Evolutionary conservation across 2,113 vertebrate species (phyloP), one percentile per base, ranked within the genome.

Genomic region (Chionomys nivalis): DNA sequence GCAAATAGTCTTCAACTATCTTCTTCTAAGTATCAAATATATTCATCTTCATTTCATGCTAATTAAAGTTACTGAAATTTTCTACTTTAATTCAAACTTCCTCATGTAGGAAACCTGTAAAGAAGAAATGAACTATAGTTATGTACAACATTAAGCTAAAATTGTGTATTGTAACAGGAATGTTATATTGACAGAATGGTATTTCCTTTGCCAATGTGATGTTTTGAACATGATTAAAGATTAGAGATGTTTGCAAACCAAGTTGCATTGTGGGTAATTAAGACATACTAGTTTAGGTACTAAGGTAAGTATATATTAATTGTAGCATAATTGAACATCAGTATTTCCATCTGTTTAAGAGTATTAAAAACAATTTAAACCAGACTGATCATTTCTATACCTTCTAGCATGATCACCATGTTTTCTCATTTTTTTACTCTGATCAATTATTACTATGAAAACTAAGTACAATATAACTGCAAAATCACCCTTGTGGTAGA

Each of bases 21-120:
- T 90, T 5, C 21, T 52, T 23, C 70, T 88, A 49, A 89, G 88
- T 73, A 88, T 47, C 0, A 8, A 73, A 58, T 49, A 5, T 0
- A 94, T 1, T 76, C 89, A 95, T 68, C 65, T 96, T 44, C 49
- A 78, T 95, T 94, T 93, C 9, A 39, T 75, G 73, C 12, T 55
- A 65, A 91, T 12, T 1, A 7, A 87, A 90, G 5, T 88, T 93
- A 94, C 39, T 47, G 47, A n/a, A 90, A 90, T 82, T 88, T 92
- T 90, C 12, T 94, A 92, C 90, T 66, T 93, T 87, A 97, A 90
- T 87, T 87, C 75, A 78, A 70, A 91, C 24, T 78, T 70, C 33
- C 42, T 79, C 94, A 26, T 3, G 31, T 61, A 91, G 5, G 44
- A 72, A 87, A 49, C 1, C 19, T 92, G 76, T 79, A 28, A 82